A percentile compares a stretch with the other conserved stretches of the same genome.
Evolutionary conservation across 2,888 invertebrate species (phyloP).

Genomic region (Dichetophora obliterata): DNA sequence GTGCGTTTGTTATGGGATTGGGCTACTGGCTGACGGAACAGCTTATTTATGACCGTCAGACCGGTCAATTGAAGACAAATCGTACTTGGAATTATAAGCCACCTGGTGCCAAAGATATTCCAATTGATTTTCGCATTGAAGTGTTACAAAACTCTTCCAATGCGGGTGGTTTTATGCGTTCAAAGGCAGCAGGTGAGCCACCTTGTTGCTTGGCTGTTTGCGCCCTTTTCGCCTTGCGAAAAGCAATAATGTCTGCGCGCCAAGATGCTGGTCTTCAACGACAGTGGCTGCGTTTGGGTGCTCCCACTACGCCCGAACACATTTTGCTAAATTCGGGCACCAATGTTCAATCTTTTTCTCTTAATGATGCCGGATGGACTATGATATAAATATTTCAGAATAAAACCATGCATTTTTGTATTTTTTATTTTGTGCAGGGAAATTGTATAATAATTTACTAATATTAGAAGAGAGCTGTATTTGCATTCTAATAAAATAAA

Average conservation of each 20-base stretch:
- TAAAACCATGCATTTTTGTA: too few species aligned
- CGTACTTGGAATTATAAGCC: constrained; percentile 85
- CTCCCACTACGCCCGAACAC: constrained; percentile 59
- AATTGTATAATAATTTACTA: too few species aligned
- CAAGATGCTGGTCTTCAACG: constrained; percentile 70
- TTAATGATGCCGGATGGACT: neutral
- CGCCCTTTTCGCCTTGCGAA: constrained; percentile 75
- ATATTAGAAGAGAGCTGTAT: too few species aligned
- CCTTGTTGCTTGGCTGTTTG: constrained; percentile 71
- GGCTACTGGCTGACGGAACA: constrained; percentile 84
- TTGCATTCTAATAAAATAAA: too few species aligned
- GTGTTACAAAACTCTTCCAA: constrained; percentile 77
- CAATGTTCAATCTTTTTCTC: constrained; percentile 17
- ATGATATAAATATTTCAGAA: too few species aligned
- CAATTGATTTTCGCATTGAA: constrained; percentile 79
- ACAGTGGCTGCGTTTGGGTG: constrained; percentile 56
- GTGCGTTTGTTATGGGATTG: constrained; percentile 80
- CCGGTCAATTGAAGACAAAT: constrained; percentile 78
- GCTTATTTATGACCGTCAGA: constrained; percentile 74
- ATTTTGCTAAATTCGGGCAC: constrained; percentile 53
- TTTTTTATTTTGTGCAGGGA: too few species aligned
- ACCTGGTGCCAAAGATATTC: constrained; percentile 82
- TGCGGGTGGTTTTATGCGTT: constrained; percentile 77
- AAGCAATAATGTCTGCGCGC: constrained; percentile 71
- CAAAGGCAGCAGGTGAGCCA: constrained; percentile 77